Conservation (phyloP, 2,113 vertebrate species). For the Petroica traversi region DNA sequence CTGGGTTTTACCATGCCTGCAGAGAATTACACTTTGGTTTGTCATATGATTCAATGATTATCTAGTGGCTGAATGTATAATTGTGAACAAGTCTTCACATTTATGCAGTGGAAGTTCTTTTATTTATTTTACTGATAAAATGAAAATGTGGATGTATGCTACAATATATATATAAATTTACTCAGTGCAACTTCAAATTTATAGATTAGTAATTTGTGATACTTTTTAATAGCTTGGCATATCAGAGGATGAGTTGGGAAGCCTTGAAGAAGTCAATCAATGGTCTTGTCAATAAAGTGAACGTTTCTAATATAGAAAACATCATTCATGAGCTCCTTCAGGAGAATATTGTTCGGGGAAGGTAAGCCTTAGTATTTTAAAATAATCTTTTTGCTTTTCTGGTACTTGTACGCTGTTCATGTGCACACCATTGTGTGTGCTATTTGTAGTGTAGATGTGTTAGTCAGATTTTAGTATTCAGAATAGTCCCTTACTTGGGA, state of each 20-base stretch:
- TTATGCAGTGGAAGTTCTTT: neutral
- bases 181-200: neutral
- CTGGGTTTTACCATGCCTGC: accelerated
- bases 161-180: neutral
- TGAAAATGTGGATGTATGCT: neutral
- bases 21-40: neutral
- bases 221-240: slow-evolving; percentile 84
- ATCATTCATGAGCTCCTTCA: slow-evolving; percentile 97
- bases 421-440: neutral
- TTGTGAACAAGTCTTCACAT: neutral
- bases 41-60: neutral
- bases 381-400: neutral
- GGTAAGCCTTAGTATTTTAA: slow-evolving; percentile 72
- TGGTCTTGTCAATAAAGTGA: slow-evolving; percentile 98
- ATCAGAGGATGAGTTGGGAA: slow-evolving; percentile 99
- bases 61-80: neutral
- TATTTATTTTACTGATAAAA: neutral
- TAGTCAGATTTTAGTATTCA: neutral
- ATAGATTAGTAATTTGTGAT: neutral
- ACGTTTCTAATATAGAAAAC: slow-evolving; percentile 94
- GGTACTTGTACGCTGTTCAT: neutral
- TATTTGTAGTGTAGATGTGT: neutral
- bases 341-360: slow-evolving; percentile 96
- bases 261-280: slow-evolving; percentile 99
- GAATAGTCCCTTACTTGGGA: neutral